Conservation (phyloP, 2,113 vertebrate genomes). For the Poeciliopsis prolifica region DNA sequence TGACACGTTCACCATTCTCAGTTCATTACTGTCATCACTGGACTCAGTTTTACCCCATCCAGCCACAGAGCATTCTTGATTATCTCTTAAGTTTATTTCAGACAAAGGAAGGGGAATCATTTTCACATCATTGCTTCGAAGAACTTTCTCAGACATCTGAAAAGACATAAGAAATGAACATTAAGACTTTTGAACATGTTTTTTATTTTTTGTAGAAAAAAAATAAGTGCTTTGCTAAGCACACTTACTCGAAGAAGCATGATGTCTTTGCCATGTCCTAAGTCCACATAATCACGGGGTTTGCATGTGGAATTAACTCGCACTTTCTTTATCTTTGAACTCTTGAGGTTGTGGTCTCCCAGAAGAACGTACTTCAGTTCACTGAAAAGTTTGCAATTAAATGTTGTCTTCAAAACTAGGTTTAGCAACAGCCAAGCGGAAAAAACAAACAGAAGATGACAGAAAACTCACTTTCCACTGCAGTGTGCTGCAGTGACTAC, state of each 20-base stretch:
- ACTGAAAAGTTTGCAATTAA: not conserved
- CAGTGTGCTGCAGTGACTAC: conserved; percentile 79
- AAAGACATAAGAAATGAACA: not conserved
- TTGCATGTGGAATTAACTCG: not conserved
- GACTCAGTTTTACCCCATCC: conserved; percentile 63
- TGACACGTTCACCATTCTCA: conserved; percentile 46
- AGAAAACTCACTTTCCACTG: not conserved
- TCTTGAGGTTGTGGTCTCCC: conserved; percentile 51
- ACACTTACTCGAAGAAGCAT: conserved; percentile 72
- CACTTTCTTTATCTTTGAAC: not conserved
- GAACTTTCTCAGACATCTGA: conserved; percentile 40
- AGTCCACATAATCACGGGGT: not conserved
- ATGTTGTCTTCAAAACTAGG: not conserved
- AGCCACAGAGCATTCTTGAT: conserved; percentile 52
- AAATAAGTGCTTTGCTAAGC: not conserved
- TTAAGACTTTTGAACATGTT: not conserved
- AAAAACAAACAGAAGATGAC: not conserved
- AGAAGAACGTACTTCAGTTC: conserved; percentile 37
- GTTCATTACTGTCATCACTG: fast-evolving
- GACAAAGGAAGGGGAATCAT: not conserved
- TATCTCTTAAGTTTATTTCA: not conserved
- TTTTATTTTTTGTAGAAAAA: too few species aligned
- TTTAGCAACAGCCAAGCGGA: not conserved
- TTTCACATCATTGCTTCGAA: not conserved
- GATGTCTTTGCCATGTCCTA: conserved; percentile 36